Conservation (phyloP, 2,888 invertebrate species). For the Dynastes maya region DNA sequence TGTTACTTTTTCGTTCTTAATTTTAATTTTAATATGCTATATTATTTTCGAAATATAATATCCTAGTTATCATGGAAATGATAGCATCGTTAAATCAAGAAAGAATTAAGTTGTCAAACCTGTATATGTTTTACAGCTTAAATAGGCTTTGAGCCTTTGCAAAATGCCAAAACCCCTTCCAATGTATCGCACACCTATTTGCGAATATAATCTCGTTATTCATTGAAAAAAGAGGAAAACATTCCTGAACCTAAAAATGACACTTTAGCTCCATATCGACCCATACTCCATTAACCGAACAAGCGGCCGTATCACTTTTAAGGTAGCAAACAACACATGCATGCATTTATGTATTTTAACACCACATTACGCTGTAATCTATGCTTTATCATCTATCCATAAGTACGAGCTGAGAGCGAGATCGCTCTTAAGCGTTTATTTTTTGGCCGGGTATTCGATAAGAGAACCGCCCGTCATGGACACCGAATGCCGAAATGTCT, state of each 20-base stretch:
- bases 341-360: conserved; percentile 45
- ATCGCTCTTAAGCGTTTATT: conserved; percentile 22
- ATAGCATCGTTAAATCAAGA: no score
- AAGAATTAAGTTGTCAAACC: no score
- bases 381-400: conserved; percentile 35
- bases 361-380: conserved; percentile 39
- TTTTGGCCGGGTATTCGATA: conserved; percentile 29
- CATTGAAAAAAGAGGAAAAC: conserved; percentile 8
- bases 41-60: no score
- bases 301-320: conserved; percentile 35
- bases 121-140: no score
- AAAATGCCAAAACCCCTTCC: neutral
- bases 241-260: conserved; percentile 35
- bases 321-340: conserved; percentile 42
- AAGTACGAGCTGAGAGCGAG: conserved; percentile 5
- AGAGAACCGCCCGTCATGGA: conserved; percentile 7
- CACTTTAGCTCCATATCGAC: conserved; percentile 26
- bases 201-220: conserved; percentile 30
- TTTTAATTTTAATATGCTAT: no score
- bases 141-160: no score
- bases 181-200: neutral
- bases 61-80: no score
- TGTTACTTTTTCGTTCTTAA: no score
- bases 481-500: conserved; percentile 26
- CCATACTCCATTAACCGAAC: conserved; percentile 41